A percentile compares a stretch with the other conserved stretches of the same genome.
Conservation (phyloP, 2,113 vertebrate species). For the Cercopithecus mona region DNA sequence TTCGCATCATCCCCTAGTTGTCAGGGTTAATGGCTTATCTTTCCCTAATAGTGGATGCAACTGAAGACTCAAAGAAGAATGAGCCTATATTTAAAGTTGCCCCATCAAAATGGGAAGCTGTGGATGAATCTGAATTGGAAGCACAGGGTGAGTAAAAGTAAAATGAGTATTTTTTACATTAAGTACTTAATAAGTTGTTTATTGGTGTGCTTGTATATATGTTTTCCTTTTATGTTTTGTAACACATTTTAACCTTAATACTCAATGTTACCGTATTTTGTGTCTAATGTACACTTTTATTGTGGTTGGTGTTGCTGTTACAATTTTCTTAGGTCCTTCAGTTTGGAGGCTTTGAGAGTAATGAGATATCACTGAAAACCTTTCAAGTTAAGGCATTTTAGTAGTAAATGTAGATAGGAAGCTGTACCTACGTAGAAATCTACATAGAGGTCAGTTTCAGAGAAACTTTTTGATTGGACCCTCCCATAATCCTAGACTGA, state of each 20-base stretch:
- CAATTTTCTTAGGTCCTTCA: slow-evolving; percentile 33
- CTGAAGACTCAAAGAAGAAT: slow-evolving; percentile 90
- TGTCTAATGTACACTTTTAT: background rate
- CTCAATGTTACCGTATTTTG: background rate
- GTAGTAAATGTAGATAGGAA: background rate
- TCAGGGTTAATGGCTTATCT: slow-evolving; percentile 44
- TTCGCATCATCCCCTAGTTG: background rate
- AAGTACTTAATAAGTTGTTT: background rate
- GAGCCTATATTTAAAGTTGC: slow-evolving; percentile 97
- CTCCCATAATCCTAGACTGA: background rate
- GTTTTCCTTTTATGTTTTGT: slow-evolving; percentile 33
- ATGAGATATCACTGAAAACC: slow-evolving; percentile 6
- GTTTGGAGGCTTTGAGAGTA: slow-evolving; percentile 44
- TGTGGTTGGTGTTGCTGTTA: background rate
- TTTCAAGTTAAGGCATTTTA: background rate
- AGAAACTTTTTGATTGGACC: background rate
- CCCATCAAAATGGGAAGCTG: slow-evolving; percentile 98
- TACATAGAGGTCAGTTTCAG: slow-evolving; percentile 15
- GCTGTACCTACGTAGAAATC: background rate
- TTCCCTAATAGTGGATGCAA: slow-evolving; percentile 83
- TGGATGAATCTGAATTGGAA: slow-evolving; percentile 94
- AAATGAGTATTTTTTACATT: background rate
- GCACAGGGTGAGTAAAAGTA: slow-evolving; percentile 90
- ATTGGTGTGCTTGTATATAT: background rate
- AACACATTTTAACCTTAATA: background rate